A percentile compares a stretch with the other conserved stretches of the same genome.
phyloP scores from a whole-genome alignment of 2,888 invertebrate genomes.

The Cerastis leucographa region DNA sequence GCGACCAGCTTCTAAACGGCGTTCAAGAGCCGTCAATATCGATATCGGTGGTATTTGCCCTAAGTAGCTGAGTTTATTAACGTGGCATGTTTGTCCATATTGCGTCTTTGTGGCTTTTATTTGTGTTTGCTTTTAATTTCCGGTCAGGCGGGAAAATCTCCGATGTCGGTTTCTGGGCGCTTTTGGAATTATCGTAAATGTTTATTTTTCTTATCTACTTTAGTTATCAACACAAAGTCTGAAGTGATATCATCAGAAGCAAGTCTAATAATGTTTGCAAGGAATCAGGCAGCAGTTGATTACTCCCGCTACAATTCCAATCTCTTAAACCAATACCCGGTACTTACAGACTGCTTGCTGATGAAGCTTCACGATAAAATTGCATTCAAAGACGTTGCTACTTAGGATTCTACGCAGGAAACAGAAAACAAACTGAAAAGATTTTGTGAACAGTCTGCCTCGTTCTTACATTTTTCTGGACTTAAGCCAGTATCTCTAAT shows the following conservation, averaged over 20 bases:
- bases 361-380: conserved; percentile 4
- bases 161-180: background rate
- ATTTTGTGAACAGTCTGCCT: conserved; percentile 3
- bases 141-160: conserved; percentile 23
- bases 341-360: background rate
- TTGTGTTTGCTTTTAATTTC: conserved; percentile 54
- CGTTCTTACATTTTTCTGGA: background rate
- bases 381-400: conserved; percentile 1
- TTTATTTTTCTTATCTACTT: background rate
- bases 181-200: conserved; percentile 6
- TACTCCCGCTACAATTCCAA: background rate
- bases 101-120: conserved; percentile 31
- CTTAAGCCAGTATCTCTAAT: background rate
- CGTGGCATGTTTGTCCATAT: conserved; percentile 19
- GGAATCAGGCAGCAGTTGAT: conserved; percentile 6
- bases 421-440: conserved; percentile 20
- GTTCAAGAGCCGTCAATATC: background rate
- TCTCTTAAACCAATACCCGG: background rate
- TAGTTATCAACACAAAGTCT: background rate
- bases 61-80: conserved; percentile 2
- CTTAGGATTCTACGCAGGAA: conserved; percentile 18
- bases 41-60: background rate
- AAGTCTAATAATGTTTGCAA: conserved; percentile 2
- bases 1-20: background rate
- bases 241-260: background rate